Conservation (phyloP, 2,888 invertebrate species). For the Tuberolachnus salignus region DNA sequence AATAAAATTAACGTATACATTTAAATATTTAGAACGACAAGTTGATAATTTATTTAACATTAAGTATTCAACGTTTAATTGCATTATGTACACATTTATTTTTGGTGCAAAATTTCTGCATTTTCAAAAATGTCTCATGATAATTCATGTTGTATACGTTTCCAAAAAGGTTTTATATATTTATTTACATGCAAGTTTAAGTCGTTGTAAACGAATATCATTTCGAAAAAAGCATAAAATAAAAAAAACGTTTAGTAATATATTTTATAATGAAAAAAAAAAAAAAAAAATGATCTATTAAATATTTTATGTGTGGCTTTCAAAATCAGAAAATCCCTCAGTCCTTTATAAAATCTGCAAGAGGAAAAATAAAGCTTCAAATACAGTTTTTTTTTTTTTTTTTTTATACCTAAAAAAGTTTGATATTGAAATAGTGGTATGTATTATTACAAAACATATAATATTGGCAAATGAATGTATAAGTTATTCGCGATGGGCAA, state of each 20-base stretch:
- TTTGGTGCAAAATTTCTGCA: neutral
- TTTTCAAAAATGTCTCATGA: neutral
- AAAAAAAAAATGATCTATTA: neutral
- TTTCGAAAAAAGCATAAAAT: neutral
- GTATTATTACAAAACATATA: conserved; percentile 3
- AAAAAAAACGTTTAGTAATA: neutral
- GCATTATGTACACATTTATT: neutral
- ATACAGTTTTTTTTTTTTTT: neutral
- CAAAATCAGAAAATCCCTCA: neutral
- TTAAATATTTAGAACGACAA: neutral
- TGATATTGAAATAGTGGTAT: conserved; percentile 6
- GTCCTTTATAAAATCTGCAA: neutral
- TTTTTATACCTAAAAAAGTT: neutral
- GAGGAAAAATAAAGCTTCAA: neutral
- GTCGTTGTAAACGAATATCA: neutral
- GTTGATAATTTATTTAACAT: neutral
- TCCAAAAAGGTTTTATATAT: neutral
- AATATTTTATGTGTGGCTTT: conserved; percentile 11
- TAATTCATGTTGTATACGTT: neutral
- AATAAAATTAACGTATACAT: neutral
- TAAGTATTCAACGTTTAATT: neutral
- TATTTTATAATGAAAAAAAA: conserved; percentile 1
- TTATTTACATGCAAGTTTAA: neutral
- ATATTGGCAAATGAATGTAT: conserved; percentile 2
- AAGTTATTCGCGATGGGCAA: conserved; percentile 11